phyloP scores from a whole-genome alignment of 2,888 invertebrate genomes.

The Dasypolia templi region DNA sequence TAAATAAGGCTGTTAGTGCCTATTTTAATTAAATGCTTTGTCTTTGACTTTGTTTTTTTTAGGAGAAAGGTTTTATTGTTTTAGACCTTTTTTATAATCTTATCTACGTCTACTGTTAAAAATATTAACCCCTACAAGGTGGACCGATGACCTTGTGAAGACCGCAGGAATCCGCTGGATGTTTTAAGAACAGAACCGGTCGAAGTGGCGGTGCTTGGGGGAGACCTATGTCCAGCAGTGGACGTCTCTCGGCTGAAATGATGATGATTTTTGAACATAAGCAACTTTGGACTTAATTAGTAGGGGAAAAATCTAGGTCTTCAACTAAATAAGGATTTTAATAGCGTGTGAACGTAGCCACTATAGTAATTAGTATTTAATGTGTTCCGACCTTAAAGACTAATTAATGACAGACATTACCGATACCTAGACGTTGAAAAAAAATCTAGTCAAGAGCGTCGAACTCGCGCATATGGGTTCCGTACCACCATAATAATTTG shows the following conservation, averaged over 20 bases:
- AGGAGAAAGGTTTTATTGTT: too few species aligned
- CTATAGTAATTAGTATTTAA: slow-evolving; percentile 19
- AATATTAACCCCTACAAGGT: too few species aligned
- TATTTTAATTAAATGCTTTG: too few species aligned
- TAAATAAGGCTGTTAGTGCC: too few species aligned
- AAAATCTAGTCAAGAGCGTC: neutral
- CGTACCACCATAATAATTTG: neutral
- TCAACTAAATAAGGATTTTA: slow-evolving; percentile 8
- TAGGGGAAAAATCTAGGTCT: slow-evolving; percentile 5
- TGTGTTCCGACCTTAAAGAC: slow-evolving; percentile 10
- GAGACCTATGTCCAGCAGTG: neutral
- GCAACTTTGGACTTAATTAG: neutral
- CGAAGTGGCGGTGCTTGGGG: neutral
- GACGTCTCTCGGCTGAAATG: neutral
- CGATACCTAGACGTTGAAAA: slow-evolving; percentile 10
- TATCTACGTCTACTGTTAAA: too few species aligned
- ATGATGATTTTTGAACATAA: neutral
- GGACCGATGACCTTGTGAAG: too few species aligned
- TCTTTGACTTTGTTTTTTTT: too few species aligned
- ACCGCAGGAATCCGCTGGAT: too few species aligned
- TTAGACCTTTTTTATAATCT: too few species aligned
- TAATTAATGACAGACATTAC: slow-evolving; percentile 39
- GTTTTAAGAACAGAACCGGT: too few species aligned
- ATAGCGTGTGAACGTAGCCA: slow-evolving; percentile 39
- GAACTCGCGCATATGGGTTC: neutral